These are phyloP conservation scores for Sycophila texana DNA, from an alignment of 2,888 invertebrate genomes.

Conservation along the genomic window DNA sequence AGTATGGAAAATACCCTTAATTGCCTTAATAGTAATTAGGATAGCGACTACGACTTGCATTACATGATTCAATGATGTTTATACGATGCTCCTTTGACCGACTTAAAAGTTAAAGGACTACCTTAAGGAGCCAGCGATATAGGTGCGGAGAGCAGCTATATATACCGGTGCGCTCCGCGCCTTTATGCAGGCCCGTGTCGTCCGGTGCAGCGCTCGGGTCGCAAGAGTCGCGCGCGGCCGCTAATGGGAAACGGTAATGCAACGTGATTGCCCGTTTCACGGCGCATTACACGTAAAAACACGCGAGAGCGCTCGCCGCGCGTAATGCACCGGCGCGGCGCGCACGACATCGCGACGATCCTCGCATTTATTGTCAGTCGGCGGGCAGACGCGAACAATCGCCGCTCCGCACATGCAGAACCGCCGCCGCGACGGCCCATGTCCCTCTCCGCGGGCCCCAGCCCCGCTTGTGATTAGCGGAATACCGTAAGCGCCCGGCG, in stretches of 20 bases:
- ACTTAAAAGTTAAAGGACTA: too few species aligned
- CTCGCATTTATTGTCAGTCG: conserved; percentile 14
- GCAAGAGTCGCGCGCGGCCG: background rate
- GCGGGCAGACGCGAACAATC: background rate
- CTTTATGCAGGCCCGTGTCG: conserved; percentile 11
- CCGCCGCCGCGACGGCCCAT: background rate
- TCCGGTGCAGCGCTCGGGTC: background rate
- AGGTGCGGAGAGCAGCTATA: too few species aligned
- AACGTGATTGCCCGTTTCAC: conserved; percentile 64
- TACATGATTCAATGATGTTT: too few species aligned
- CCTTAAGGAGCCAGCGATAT: too few species aligned
- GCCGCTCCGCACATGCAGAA: conserved; percentile 22
- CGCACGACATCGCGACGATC: conserved; percentile 41
- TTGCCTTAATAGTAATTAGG: too few species aligned
- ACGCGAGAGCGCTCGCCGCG: conserved; percentile 38
- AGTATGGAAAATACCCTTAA: too few species aligned
- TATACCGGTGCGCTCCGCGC: background rate
- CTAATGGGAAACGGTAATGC: conserved; percentile 60
- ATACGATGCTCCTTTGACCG: too few species aligned
- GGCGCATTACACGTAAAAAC: conserved; percentile 65
- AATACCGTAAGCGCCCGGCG: conserved; percentile 20
- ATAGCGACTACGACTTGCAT: too few species aligned
- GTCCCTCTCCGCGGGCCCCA: background rate
- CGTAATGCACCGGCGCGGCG: conserved; percentile 11
- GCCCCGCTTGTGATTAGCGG: conserved; percentile 26